Conservation (phyloP, 2,888 invertebrate genomes). For the Andrena praecox region DNA sequence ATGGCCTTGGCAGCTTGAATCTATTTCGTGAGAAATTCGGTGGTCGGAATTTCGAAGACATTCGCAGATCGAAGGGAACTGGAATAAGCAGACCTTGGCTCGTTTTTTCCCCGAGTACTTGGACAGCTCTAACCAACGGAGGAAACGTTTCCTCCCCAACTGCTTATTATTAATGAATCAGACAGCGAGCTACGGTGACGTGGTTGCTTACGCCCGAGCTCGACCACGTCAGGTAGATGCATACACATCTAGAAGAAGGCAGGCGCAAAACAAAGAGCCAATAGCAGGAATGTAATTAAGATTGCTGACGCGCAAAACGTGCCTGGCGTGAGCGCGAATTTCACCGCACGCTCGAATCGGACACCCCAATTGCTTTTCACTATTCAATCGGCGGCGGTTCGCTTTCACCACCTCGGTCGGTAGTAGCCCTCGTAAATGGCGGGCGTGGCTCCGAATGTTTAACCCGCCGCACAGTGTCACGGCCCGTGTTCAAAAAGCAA, state of each 20-base stretch:
- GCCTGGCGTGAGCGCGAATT: not conserved
- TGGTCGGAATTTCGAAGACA: not conserved
- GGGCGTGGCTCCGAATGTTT: too few species aligned
- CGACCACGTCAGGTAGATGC: constrained; percentile 68
- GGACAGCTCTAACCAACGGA: not conserved
- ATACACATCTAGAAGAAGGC: constrained; percentile 7
- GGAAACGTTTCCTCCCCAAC: constrained; percentile 29
- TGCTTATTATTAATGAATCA: constrained; percentile 71
- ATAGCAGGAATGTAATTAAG: constrained; percentile 25
- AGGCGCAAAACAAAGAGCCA: constrained; percentile 20
- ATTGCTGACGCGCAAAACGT: constrained; percentile 9
- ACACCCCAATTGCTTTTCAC: not conserved
- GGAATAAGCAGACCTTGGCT: not conserved
- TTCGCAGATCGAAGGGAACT: not conserved
- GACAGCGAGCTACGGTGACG: constrained; percentile 67
- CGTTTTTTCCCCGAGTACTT: not conserved
- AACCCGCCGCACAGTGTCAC: too few species aligned
- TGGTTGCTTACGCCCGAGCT: constrained; percentile 65
- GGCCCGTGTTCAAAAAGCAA: too few species aligned
- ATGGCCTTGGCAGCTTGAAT: too few species aligned
- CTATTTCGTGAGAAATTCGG: too few species aligned
- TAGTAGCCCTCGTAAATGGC: too few species aligned
- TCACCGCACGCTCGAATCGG: not conserved
- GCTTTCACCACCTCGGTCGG: too few species aligned
- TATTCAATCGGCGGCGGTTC: not conserved